These are phyloP conservation scores for Hypomecis atomaria DNA, from an alignment of 2,888 invertebrate species.

Conservation along the genomic window DNA sequence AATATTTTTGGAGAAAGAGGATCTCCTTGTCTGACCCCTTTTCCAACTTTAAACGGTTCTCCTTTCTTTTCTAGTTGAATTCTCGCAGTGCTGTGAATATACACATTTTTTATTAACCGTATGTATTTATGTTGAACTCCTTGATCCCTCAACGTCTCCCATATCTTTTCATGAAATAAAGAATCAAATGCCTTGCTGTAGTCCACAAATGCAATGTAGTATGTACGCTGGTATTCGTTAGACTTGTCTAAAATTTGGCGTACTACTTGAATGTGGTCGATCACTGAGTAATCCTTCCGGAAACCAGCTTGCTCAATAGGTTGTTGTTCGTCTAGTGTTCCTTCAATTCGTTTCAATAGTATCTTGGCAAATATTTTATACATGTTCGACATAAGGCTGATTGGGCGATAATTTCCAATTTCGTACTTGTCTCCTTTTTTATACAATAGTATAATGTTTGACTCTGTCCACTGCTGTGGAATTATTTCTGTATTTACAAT, in stretches of 20 bases:
- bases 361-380: conserved; percentile 43
- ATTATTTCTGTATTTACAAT: conserved; percentile 41
- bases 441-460: conserved; percentile 43
- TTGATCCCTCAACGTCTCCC: conserved; percentile 37
- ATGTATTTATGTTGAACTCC: conserved; percentile 41
- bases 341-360: conserved; percentile 35
- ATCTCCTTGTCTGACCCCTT: conserved; percentile 40
- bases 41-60: conserved; percentile 30
- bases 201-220: conserved; percentile 37
- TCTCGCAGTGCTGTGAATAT: conserved; percentile 30
- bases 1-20: conserved; percentile 30
- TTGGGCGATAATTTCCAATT: conserved; percentile 43
- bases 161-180: conserved; percentile 35
- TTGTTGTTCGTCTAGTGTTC: conserved; percentile 36
- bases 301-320: conserved; percentile 27
- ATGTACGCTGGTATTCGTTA: conserved; percentile 29
- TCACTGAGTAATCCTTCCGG: conserved; percentile 33
- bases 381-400: conserved; percentile 43
- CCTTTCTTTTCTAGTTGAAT: conserved; percentile 29
- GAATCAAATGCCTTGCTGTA: conserved; percentile 44
- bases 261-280: conserved; percentile 33
- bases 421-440: conserved; percentile 45
- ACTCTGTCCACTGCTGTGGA: conserved; percentile 43
- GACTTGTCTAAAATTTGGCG: conserved; percentile 34
- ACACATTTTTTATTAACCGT: conserved; percentile 37